Conservation (phyloP, 2,888 invertebrate species). For the Ephialtes manifestator region DNA sequence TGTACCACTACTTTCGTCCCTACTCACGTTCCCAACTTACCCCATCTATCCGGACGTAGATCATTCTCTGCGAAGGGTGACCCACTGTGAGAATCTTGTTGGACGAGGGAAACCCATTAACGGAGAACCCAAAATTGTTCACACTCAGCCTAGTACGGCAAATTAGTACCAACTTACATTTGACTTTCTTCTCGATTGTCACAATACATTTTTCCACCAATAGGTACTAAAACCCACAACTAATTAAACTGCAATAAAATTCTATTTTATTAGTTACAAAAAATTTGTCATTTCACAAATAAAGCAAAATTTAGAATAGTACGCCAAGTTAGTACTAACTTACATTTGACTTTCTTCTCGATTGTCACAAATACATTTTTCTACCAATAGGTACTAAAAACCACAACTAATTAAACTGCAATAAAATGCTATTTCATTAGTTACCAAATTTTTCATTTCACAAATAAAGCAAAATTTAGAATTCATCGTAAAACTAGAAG, state of each 20-base stretch:
- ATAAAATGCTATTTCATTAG: background rate
- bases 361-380: background rate
- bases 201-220: background rate
- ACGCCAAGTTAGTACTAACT: background rate
- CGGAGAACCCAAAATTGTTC: slow-evolving; percentile 12
- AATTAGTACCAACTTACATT: background rate
- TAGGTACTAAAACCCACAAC: background rate
- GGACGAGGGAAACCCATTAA: slow-evolving; percentile 49
- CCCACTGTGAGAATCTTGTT: slow-evolving; percentile 19
- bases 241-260: background rate
- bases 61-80: slow-evolving; percentile 36
- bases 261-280: no score
- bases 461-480: no score
- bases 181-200: background rate
- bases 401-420: background rate
- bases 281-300: no score
- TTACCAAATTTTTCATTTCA: no score
- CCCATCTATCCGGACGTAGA: slow-evolving; percentile 35
- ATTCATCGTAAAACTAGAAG: no score
- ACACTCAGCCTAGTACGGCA: background rate
- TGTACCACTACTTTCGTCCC: slow-evolving; percentile 7
- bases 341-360: background rate
- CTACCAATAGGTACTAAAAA: background rate
- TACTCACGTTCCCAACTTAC: slow-evolving; percentile 11
- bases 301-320: background rate